Conservation (phyloP, 2,888 invertebrate species). For the Scaptomyza reducta region DNA sequence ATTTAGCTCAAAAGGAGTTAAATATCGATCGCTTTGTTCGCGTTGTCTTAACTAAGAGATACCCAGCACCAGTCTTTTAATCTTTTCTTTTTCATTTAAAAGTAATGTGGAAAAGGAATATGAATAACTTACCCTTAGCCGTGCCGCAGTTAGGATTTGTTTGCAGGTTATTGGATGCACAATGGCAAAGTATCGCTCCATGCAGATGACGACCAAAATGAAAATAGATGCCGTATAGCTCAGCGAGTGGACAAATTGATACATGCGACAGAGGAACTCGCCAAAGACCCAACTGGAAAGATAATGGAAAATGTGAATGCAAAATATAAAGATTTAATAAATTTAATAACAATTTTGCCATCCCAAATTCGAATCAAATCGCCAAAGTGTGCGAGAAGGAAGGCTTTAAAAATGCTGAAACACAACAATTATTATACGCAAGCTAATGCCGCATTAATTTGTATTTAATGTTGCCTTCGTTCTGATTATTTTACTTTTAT, state of each 20-base stretch:
- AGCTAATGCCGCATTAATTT: slow-evolving; percentile 64
- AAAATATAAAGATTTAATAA: slow-evolving; percentile 23
- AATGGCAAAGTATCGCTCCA: slow-evolving; percentile 94
- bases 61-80: background rate
- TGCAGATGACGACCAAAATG: slow-evolving; percentile 94
- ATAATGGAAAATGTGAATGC: slow-evolving; percentile 40
- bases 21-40: background rate
- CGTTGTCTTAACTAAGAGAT: background rate
- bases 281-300: slow-evolving; percentile 91
- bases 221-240: slow-evolving; percentile 96
- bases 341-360: background rate
- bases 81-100: background rate
- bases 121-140: slow-evolving; percentile 88
- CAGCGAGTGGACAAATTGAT: slow-evolving; percentile 94
- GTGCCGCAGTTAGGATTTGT: slow-evolving; percentile 90
- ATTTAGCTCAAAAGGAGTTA: background rate
- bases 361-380: background rate
- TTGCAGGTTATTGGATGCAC: slow-evolving; percentile 93
- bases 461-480: slow-evolving; percentile 42
- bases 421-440: slow-evolving; percentile 49
- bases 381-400: too few relatives aligned
- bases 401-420: slow-evolving; percentile 4
- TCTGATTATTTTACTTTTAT: slow-evolving; percentile 19
- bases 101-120: background rate
- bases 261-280: slow-evolving; percentile 94